Evolutionary conservation across 2,888 invertebrate species (phyloP).

Genomic region (Nineta flava): DNA sequence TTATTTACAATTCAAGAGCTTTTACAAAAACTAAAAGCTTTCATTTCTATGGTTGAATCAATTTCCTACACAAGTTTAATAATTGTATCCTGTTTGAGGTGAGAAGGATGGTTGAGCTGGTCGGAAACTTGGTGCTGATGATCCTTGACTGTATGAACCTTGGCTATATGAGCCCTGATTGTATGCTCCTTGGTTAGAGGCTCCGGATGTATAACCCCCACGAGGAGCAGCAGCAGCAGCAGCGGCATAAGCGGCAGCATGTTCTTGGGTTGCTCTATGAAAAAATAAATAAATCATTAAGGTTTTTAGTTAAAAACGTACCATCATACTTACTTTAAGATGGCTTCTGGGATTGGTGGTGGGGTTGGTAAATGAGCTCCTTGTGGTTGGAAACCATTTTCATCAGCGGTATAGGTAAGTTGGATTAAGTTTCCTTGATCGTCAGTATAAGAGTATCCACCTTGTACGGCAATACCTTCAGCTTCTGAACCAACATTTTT

Average conservation of each 20-base stretch:
- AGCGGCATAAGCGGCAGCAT: slow-evolving; percentile 9
- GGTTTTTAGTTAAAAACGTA: no score
- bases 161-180: background rate
- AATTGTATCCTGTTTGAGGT: slow-evolving; percentile 8
- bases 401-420: slow-evolving; percentile 46
- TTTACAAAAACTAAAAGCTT: no score
- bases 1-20: no score
- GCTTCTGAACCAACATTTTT: slow-evolving; percentile 48
- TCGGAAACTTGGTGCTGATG: background rate
- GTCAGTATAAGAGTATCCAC: slow-evolving; percentile 42
- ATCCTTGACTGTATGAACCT: background rate
- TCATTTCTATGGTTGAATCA: no score
- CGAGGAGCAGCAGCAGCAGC: slow-evolving; percentile 7
- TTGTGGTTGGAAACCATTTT: slow-evolving; percentile 30
- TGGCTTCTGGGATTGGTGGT: slow-evolving; percentile 24
- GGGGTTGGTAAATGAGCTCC: slow-evolving; percentile 27
- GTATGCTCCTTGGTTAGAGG: background rate
- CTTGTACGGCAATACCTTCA: slow-evolving; percentile 43
- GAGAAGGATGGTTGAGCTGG: slow-evolving; percentile 7
- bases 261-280: no score
- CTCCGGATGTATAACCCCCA: background rate
- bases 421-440: slow-evolving; percentile 45
- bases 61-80: background rate
- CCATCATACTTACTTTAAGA: slow-evolving; percentile 23
- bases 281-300: background rate